Percentiles rank a stretch among this genome's conserved stretches.
Evolutionary conservation across 1,140 invertebrate genomes (phyloP).

Genomic region (Hylyphantes graminicola): DNA sequence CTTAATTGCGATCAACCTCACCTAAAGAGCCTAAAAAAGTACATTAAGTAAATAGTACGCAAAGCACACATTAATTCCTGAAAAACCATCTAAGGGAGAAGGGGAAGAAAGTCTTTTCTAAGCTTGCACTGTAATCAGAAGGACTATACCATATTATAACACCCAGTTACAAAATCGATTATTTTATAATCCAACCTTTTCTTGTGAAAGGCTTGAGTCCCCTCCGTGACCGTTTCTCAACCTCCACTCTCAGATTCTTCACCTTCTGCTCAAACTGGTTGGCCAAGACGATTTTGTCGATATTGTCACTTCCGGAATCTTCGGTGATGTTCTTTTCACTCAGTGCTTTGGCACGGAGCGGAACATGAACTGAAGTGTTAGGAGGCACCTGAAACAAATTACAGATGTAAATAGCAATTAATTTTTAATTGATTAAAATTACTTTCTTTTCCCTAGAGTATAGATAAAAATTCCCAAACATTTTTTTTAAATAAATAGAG

Average conservation of each 20-base stretch:
- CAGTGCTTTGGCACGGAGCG: constrained; percentile 1
- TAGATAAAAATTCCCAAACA: neutral
- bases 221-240: constrained; percentile 13
- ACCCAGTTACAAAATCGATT: too few species aligned
- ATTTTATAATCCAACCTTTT: constrained; percentile 4
- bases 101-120: too few species aligned
- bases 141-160: too few species aligned
- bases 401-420: too few species aligned
- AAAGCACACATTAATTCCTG: too few species aligned
- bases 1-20: too few species aligned
- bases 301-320: neutral
- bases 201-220: constrained; percentile 22
- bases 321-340: constrained; percentile 43
- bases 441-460: neutral
- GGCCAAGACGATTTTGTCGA: neutral
- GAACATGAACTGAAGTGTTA: too few species aligned
- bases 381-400: too few species aligned
- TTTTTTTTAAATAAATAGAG: neutral
- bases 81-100: too few species aligned
- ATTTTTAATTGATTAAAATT: neutral
- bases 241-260: constrained; percentile 9
- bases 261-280: constrained; percentile 52
- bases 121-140: too few species aligned
- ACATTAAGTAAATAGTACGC: too few species aligned
- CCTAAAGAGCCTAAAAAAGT: too few species aligned